Percentiles rank a stretch among this genome's conserved stretches.
Conservation (phyloP, 2,888 invertebrate species). For the Helicoverpa assulta region DNA sequence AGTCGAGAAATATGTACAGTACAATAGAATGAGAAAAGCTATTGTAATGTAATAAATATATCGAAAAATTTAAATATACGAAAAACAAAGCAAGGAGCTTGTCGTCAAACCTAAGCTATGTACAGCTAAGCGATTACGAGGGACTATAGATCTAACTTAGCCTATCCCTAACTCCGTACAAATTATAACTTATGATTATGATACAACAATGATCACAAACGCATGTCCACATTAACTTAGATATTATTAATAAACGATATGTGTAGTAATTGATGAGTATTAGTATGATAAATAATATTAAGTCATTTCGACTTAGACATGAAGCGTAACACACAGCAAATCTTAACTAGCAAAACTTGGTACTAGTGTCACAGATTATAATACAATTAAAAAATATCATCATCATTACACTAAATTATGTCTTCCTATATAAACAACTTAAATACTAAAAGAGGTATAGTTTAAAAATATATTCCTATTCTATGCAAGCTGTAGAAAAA, state of each 20-base stretch:
- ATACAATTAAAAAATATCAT: slow-evolving; percentile 60
- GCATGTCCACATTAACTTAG: slow-evolving; percentile 76
- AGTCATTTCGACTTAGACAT: slow-evolving; percentile 68
- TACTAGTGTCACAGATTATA: slow-evolving; percentile 76
- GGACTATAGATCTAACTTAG: slow-evolving; percentile 69
- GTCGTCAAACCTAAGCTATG: slow-evolving; percentile 68
- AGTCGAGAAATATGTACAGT: slow-evolving; percentile 80
- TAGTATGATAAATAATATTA: slow-evolving; percentile 71
- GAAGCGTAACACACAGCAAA: slow-evolving; percentile 84
- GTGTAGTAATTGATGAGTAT: slow-evolving; percentile 86
- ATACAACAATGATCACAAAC: slow-evolving; percentile 80
- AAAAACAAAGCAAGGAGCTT: slow-evolving; percentile 69
- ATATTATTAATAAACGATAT: slow-evolving; percentile 78
- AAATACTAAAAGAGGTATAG: slow-evolving; percentile 52
- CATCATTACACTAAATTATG: slow-evolving; percentile 54
- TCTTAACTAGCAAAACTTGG: slow-evolving; percentile 87
- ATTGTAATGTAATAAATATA: slow-evolving; percentile 72
- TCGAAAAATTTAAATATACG: slow-evolving; percentile 75
- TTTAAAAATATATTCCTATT: slow-evolving; percentile 47
- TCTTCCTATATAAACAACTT: slow-evolving; percentile 51
- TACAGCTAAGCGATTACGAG: slow-evolving; percentile 69
- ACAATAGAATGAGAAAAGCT: slow-evolving; percentile 68
- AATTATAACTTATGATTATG: slow-evolving; percentile 72
- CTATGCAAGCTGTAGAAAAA: slow-evolving; percentile 45
- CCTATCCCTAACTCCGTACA: slow-evolving; percentile 69